Evolutionary conservation across 53 echinoderm and acorn worm genomes (phyloP).

Genomic region (Mesocentrotus franciscanus): DNA sequence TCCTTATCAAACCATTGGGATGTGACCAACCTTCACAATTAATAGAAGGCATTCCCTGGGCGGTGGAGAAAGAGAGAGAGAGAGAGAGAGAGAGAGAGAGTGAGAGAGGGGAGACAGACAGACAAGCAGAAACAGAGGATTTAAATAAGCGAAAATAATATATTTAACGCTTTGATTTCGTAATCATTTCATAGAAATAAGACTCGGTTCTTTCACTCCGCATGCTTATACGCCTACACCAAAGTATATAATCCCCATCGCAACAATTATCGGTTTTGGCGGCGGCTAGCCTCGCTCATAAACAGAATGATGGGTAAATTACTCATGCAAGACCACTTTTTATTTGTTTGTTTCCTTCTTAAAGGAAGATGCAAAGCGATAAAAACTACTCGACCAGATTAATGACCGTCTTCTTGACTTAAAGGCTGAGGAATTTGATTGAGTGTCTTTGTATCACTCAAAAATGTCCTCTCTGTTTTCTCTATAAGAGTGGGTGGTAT

Average conservation of each 20-base stretch:
- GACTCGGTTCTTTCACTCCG: not conserved
- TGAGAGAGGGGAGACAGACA: no score
- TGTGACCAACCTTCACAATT: no score
- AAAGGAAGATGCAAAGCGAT: constrained; percentile 17
- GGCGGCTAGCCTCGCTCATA: not conserved
- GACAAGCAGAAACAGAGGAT: no score
- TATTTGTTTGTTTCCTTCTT: constrained; percentile 28
- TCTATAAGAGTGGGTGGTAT: not conserved
- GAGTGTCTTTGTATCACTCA: not conserved
- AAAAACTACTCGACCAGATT: constrained; percentile 10
- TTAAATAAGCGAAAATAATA: not conserved
- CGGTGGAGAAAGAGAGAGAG: not conserved
- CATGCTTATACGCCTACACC: not conserved
- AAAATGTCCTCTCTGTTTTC: not conserved
- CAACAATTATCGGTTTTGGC: not conserved
- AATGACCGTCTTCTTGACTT: not conserved
- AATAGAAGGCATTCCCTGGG: not conserved
- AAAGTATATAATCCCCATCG: not conserved
- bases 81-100: not conserved
- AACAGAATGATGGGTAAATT: constrained; percentile 14
- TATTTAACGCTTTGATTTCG: not conserved
- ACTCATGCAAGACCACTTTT: constrained; percentile 25
- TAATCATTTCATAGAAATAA: not conserved
- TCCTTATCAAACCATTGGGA: no score
- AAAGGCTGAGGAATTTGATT: constrained; percentile 4